Conservation (phyloP, 2,888 invertebrate genomes). For the Erpobdella octoculata region DNA sequence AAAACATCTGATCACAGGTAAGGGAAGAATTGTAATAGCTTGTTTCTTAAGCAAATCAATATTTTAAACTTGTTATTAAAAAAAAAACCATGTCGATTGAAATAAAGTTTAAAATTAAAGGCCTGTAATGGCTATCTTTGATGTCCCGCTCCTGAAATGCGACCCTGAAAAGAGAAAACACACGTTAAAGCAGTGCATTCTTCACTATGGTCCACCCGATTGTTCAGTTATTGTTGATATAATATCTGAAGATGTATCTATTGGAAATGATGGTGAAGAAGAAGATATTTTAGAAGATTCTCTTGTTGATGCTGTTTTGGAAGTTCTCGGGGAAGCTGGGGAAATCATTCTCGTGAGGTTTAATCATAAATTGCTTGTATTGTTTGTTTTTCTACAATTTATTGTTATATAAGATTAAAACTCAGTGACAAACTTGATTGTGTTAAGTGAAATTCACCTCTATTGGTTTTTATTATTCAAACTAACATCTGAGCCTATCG, state of each 20-base stretch:
- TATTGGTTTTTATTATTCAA: no score
- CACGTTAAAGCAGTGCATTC: constrained; percentile 59
- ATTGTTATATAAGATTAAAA: no score
- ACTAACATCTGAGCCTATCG: no score
- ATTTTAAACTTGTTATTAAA: no score
- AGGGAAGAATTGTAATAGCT: background rate
- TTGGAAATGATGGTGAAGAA: constrained; percentile 70
- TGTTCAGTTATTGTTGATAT: constrained; percentile 74
- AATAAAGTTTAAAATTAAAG: no score
- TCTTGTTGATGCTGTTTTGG: constrained; percentile 69
- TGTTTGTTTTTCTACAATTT: no score
- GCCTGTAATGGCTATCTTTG: constrained; percentile 84
- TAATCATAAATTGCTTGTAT: no score
- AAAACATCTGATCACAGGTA: constrained; percentile 86
- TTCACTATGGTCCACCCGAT: constrained; percentile 72
- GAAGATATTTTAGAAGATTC: constrained; percentile 66
- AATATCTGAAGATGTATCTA: constrained; percentile 60
- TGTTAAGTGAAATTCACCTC: no score
- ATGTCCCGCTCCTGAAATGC: constrained; percentile 75
- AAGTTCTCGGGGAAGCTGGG: constrained; percentile 70
- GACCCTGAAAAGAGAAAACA: constrained; percentile 68
- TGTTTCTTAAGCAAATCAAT: no score
- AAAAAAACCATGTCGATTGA: no score
- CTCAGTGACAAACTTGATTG: no score
- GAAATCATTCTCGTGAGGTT: constrained; percentile 77